Conservation (phyloP, 2,113 vertebrate genomes). For the Phylloscopus trochiloides region DNA sequence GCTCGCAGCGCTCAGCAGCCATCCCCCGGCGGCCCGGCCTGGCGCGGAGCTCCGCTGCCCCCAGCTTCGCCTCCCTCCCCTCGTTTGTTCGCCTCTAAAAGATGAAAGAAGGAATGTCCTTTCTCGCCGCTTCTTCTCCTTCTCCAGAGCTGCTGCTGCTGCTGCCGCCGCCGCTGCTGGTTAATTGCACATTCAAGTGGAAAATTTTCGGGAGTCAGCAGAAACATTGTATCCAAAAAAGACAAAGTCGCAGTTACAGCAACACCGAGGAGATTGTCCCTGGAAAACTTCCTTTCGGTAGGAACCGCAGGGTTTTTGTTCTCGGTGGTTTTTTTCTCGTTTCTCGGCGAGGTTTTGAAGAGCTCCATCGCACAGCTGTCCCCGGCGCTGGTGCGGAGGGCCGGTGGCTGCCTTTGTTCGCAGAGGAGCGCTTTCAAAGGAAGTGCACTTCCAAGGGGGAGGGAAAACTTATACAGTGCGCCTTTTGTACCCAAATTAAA, state of each 20-base stretch:
- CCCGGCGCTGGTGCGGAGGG: slow-evolving; percentile 34
- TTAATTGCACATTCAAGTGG: slow-evolving; percentile 88
- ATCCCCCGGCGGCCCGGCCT: background rate
- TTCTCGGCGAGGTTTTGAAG: slow-evolving; percentile 18
- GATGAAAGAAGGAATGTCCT: slow-evolving; percentile 87
- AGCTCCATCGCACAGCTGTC: background rate
- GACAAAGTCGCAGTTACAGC: slow-evolving; percentile 88
- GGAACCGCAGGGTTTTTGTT: slow-evolving; percentile 51
- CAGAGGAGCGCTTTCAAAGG: slow-evolving; percentile 51
- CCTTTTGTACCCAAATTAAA: slow-evolving; percentile 56
- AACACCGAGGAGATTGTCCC: slow-evolving; percentile 74
- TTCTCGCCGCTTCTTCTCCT: slow-evolving; percentile 82
- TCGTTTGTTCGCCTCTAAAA: slow-evolving; percentile 33
- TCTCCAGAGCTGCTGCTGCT: slow-evolving; percentile 80
- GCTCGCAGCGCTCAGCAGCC: background rate
- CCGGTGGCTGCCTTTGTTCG: slow-evolving; percentile 76
- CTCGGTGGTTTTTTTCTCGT: background rate
- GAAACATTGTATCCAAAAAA: slow-evolving; percentile 84
- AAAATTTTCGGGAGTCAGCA: slow-evolving; percentile 90
- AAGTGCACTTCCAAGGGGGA: slow-evolving; percentile 56
- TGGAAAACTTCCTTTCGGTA: slow-evolving; percentile 83
- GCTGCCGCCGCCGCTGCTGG: slow-evolving; percentile 81
- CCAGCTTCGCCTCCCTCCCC: background rate
- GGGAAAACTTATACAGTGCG: slow-evolving; percentile 35
- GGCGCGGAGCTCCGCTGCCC: background rate